Percentiles rank a stretch among this genome's conserved stretches.
Conservation (phyloP, 2,888 invertebrate genomes). For the Acheta domesticus region DNA sequence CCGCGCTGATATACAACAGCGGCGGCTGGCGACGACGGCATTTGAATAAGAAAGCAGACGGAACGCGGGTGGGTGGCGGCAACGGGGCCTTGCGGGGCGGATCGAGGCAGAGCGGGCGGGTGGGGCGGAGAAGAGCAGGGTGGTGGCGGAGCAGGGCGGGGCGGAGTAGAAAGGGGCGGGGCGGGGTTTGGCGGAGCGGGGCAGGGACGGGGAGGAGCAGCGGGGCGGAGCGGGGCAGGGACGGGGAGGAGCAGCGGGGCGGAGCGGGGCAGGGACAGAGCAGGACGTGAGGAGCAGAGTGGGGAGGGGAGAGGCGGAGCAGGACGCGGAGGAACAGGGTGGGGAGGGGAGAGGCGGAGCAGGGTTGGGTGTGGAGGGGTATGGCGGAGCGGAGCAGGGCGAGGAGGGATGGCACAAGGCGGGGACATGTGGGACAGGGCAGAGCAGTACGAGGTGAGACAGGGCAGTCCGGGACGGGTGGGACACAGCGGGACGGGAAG, state of each 20-base stretch:
- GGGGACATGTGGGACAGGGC: too few species aligned
- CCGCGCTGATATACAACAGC: neutral
- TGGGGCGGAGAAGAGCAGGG: neutral
- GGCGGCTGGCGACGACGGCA: neutral
- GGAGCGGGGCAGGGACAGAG: neutral
- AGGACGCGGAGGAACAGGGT: too few species aligned
- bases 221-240: neutral
- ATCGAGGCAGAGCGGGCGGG: neutral
- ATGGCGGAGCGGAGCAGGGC: neutral
- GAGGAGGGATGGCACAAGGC: neutral
- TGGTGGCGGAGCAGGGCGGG: neutral
- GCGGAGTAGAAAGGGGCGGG: neutral
- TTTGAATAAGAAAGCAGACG: slow-evolving; percentile 6
- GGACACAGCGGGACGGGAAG: rapidly evolving
- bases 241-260: too few species aligned
- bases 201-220: neutral
- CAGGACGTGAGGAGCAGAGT: neutral
- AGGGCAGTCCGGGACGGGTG: too few species aligned
- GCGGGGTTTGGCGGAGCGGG: neutral
- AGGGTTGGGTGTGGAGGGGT: too few species aligned
- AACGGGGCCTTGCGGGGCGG: neutral
- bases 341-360: too few species aligned
- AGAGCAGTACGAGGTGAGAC: too few species aligned
- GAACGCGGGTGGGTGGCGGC: neutral
- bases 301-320: neutral